Evolutionary conservation across 2,888 invertebrate genomes (phyloP), one percentile per base, ranked within the genome.

Genomic region (Drosophila emarginata): DNA sequence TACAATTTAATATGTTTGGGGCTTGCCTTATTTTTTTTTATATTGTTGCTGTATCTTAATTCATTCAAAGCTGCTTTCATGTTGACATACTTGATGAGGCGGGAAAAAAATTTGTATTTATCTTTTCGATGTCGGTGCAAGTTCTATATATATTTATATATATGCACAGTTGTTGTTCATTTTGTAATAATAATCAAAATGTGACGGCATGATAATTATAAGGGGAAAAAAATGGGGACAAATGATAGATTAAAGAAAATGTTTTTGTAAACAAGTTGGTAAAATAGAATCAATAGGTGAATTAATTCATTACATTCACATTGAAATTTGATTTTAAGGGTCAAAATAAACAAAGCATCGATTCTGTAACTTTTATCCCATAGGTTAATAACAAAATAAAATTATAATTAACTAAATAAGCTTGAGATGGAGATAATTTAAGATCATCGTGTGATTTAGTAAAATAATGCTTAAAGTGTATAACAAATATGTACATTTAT

Each of bases 161-260:
- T 18, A 11, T 69, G 64, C 72, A 58, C 59, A 67, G 45, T 15
- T 18, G 51, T 67, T 53, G 39, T 28, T 45, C 15, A 45, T 23
- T 36, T 71, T 76, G 69, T 76, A 65, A 56, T 28, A 60, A 59
- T 69, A 50, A 58, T 40, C 50, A 56, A n/a, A 50, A 4, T 26
- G 59, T 45, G 50, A 32, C 32, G 28, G n/a, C 23, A 21, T 12
- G 11, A 45, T 21, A 21, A 45, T 21, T 39, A 32, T 28, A 12
- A 32, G 36, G 18, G 32, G 37, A n/a, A 32, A 21, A 18, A 37
- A 56, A 36, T 12, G 56, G 2, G 12, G 36, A 37, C 36, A 37
- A 12, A 37, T 37, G 11, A 45, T 45, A 45, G 12, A 45, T 21
- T 21, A 21, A 21, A 11, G 2, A 45, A 45, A 45, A 21, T 45